phyloP scores from a whole-genome alignment of 2,888 invertebrate species.

The Plagodis pulveraria region DNA sequence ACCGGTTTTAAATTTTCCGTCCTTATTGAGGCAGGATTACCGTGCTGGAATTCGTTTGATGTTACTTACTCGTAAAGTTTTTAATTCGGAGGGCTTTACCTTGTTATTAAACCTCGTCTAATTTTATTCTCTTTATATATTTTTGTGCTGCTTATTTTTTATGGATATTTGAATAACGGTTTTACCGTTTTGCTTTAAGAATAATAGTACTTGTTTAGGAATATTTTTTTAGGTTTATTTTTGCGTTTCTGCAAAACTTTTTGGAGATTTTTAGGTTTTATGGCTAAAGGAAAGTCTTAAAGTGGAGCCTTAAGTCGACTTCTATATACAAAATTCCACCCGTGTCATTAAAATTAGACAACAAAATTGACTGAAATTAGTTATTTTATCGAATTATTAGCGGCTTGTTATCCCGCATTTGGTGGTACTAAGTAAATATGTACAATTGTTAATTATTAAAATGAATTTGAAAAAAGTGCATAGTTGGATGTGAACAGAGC shows the following conservation, averaged over 20 bases:
- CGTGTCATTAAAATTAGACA: no score
- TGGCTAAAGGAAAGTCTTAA: no score
- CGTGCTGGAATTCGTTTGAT: conserved; percentile 28
- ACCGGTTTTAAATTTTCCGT: conserved; percentile 4
- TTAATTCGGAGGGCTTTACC: conserved; percentile 30
- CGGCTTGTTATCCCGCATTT: no score
- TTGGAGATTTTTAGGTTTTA: not conserved
- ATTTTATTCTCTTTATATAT: conserved; percentile 29
- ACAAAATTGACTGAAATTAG: no score
- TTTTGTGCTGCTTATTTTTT: conserved; percentile 25
- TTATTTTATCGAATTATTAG: no score
- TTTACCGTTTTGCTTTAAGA: conserved; percentile 17
- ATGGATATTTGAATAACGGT: conserved; percentile 28
- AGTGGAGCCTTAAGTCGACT: no score
- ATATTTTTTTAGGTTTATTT: conserved; percentile 3
- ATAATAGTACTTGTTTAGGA: conserved; percentile 4
- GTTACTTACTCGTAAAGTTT: conserved; percentile 31
- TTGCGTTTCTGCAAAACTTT: no score
- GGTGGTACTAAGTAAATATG: no score
- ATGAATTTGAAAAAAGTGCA: no score
- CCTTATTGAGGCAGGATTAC: conserved; percentile 18
- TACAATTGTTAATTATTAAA: no score
- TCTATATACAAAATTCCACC: no score
- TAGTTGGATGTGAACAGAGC: not conserved
- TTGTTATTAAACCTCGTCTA: conserved; percentile 31